Evolutionary conservation across 2,113 vertebrate species (phyloP).

Genomic region (Charadrius vociferus): DNA sequence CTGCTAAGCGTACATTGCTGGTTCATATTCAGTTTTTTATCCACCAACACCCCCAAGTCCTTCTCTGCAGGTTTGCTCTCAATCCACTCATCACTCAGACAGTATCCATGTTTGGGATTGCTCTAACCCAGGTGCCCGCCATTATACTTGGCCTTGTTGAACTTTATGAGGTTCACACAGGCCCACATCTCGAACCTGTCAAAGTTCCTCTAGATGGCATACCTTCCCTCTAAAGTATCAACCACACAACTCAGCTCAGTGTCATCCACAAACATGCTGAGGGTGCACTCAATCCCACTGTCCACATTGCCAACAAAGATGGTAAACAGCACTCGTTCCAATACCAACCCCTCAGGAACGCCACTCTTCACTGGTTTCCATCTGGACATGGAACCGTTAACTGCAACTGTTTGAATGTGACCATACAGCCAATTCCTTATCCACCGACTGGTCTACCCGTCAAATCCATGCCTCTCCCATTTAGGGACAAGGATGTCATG

Average conservation of each 20-base stretch:
- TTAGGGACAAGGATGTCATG: neutral
- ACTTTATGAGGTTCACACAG: neutral
- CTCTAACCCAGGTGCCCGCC: no score
- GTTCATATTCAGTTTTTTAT: neutral
- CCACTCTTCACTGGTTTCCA: neutral
- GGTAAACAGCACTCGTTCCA: neutral
- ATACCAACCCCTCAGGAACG: neutral
- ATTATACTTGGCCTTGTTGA: neutral
- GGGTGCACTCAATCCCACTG: neutral
- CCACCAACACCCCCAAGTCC: neutral
- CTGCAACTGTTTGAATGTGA: neutral
- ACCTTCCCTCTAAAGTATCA: neutral
- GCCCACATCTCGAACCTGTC: neutral
- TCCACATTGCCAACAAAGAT: neutral
- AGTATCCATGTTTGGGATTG: neutral
- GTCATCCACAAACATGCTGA: neutral
- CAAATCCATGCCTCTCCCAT: neutral
- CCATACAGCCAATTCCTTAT: neutral
- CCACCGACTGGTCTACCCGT: rapidly evolving
- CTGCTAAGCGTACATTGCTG: neutral
- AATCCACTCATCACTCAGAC: neutral
- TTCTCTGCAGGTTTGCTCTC: neutral
- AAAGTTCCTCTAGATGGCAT: neutral
- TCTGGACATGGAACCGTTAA: neutral
- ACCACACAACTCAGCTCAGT: neutral